These are phyloP conservation scores for Pseudochirops corinnae DNA, from an alignment of 2,797 vertebrate species.

Conservation along the genomic window DNA sequence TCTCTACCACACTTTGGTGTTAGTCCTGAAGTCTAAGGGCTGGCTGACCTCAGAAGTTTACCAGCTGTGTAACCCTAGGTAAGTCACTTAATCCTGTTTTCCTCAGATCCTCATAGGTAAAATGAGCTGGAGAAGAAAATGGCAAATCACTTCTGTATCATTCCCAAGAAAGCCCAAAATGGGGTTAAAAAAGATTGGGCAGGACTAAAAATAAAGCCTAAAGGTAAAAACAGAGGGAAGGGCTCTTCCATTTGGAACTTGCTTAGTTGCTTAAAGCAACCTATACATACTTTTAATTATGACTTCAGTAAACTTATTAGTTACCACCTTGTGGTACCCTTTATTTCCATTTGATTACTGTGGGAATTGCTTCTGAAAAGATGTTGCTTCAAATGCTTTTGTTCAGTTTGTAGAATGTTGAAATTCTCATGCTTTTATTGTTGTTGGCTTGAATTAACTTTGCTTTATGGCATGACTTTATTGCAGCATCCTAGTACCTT, in stretches of 20 bases:
- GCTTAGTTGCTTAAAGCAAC: constrained; percentile 76
- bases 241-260: constrained; percentile 74
- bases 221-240: background rate
- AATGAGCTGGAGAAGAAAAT: background rate
- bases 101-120: background rate
- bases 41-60: background rate
- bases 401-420: constrained; percentile 80
- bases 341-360: constrained; percentile 83
- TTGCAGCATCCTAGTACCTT: constrained; percentile 82
- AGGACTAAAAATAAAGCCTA: background rate
- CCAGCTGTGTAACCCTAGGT: background rate
- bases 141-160: background rate
- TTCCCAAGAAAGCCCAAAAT: background rate
- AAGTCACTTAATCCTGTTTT: background rate
- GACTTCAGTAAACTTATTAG: constrained; percentile 83
- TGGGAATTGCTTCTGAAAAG: constrained; percentile 85
- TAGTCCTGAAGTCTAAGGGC: background rate
- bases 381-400: constrained; percentile 85
- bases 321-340: constrained; percentile 77
- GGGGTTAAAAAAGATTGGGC: constrained; percentile 14
- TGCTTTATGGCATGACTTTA: constrained; percentile 84
- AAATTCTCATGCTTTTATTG: constrained; percentile 86
- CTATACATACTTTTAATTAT: constrained; percentile 84
- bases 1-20: background rate
- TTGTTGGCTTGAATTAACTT: constrained; percentile 85